Base-by-base conservation (phyloP, 2,797 vertebrate species). In the Hylomyscus alleni region DNA sequence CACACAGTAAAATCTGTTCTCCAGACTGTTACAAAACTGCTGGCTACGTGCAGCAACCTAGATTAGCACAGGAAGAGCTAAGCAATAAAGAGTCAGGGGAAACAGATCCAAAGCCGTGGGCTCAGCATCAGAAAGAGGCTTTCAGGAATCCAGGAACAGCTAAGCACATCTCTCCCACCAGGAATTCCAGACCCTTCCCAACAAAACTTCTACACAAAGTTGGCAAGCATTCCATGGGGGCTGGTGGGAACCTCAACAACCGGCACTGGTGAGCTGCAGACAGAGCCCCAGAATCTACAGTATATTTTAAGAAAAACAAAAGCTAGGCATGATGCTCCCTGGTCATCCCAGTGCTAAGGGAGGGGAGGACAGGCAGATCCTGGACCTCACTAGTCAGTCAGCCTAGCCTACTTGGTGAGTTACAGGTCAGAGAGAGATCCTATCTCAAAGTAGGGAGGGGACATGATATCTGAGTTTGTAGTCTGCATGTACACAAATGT, bases 71-170 rank as follows among this genome's bases (percentile, higher is more conserved):
- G 9, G 31, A 9, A 95, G 26, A 47, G 10, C n/a, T 40, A 86
- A 95, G 62, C 11, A 58, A 89, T 75, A 65, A 67, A 52, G 62
- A 94, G 76, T 60, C 22, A n/a, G 26, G 78, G 62, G 54, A 95
- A 94, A 81, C 24, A 82, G 22, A 83, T 89, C 82, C 24, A 52
- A 78, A 87, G 54, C 77, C 83, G 77, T 62, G 54, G 14, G 29
- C 50, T 76, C 19, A 82, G 69, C 3, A 15, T 89, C 50, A 37
- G 77, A 89, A 94, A 37, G 34, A 19, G 52, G 34, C 37, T 72
- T 65, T 34, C 6, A 40, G 73, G 62, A 73, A 20, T 34, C 20
- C 44, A 93, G 14, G 65, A n/a, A 56, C 58, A 67, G n/a, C 50
- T 29, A 34, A 22, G 5, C 69, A 82, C 67, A 77, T 19, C 69